phyloP scores from a whole-genome alignment of 2,888 invertebrate genomes.

The Microplitis deprimator region DNA sequence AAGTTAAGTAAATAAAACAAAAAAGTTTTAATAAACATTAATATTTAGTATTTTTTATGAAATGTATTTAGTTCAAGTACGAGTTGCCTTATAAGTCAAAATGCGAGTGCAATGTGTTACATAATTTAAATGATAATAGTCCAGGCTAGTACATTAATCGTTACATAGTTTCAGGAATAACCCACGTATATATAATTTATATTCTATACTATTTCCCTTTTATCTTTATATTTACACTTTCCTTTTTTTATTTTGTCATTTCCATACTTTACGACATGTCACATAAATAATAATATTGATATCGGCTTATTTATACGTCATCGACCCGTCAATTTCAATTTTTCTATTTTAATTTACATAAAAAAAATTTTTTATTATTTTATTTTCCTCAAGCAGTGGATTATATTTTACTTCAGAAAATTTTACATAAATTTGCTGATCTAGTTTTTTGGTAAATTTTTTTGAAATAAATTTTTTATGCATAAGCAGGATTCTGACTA shows the following conservation, averaged over 20 bases:
- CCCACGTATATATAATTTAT: neutral
- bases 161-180: neutral
- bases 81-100: neutral
- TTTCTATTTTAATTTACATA: neutral
- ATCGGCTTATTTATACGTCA: neutral
- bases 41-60: conserved; percentile 32
- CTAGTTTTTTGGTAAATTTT: too few relatives aligned
- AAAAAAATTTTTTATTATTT: neutral
- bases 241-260: conserved; percentile 1
- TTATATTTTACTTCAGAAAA: too few relatives aligned
- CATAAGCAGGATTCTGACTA: too few relatives aligned
- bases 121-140: neutral
- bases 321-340: neutral
- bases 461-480: too few relatives aligned
- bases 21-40: neutral
- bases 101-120: conserved; percentile 1
- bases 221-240: neutral
- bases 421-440: too few relatives aligned
- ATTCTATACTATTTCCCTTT: neutral
- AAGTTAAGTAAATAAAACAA: neutral
- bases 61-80: conserved; percentile 54
- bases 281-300: conserved; percentile 1
- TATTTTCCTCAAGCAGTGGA: neutral
- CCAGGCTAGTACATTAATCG: neutral
- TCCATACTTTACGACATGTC: conserved; percentile 1